Percentiles rank a stretch among this genome's conserved stretches.
phyloP scores from a whole-genome alignment of 2,888 invertebrate genomes.

The Chrysomela aeneicollis region DNA sequence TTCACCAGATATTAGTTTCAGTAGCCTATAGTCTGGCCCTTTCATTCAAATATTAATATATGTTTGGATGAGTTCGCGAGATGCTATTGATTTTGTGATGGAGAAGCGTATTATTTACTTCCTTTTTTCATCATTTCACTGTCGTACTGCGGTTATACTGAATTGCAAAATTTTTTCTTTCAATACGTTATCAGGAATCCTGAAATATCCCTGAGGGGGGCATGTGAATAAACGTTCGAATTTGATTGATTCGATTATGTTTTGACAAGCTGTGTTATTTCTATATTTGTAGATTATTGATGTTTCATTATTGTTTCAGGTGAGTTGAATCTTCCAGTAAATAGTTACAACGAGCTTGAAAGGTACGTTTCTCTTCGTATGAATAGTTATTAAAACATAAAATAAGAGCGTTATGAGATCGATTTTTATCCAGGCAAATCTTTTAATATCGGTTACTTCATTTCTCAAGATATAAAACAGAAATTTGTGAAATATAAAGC shows the following conservation, averaged over 20 bases:
- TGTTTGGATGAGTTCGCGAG: constrained; percentile 52
- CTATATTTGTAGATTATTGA: constrained; percentile 3
- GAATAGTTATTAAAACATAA: too few species aligned
- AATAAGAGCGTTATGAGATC: too few species aligned
- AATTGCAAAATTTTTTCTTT: constrained; percentile 45
- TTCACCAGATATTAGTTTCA: constrained; percentile 18
- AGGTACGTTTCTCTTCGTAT: too few species aligned
- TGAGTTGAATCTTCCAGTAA: constrained; percentile 4
- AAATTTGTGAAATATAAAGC: too few species aligned
- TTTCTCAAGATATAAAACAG: too few species aligned
- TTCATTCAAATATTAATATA: constrained; percentile 53
- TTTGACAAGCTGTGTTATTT: too few species aligned
- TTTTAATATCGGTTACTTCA: too few species aligned
- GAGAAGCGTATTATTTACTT: constrained; percentile 49
- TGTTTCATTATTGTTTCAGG: constrained; percentile 16
- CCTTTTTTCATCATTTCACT: constrained; percentile 53
- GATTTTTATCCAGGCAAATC: too few species aligned
- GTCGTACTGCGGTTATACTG: constrained; percentile 48
- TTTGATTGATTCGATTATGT: not conserved
- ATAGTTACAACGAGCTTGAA: too few species aligned
- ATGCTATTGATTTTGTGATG: constrained; percentile 54
- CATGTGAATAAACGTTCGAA: constrained; percentile 21
- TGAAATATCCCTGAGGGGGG: constrained; percentile 1
- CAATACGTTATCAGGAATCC: constrained; percentile 38
- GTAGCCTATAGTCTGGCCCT: constrained; percentile 32